Evolutionary conservation across 1,140 invertebrate species (phyloP).

Genomic region (Ostrea denselamellosa): DNA sequence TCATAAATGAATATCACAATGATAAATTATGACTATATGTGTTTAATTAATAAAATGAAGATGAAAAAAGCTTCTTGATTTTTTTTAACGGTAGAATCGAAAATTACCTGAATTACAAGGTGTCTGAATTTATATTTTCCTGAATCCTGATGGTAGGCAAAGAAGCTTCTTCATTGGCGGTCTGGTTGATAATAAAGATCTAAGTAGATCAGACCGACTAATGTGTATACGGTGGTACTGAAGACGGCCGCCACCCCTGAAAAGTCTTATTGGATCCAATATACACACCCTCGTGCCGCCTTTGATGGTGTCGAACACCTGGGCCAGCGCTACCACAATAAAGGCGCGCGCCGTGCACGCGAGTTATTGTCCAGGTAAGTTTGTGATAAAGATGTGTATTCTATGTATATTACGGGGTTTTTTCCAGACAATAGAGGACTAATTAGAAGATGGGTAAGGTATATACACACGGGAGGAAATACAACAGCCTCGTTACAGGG

Average conservation of each 20-base stretch:
- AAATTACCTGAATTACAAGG: no score
- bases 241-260: not conserved
- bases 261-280: not conserved
- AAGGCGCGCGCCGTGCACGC: not conserved
- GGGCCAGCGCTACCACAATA: not conserved
- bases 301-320: conserved; percentile 9
- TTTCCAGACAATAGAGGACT: not conserved
- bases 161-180: not conserved
- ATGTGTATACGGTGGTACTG: not conserved
- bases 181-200: not conserved
- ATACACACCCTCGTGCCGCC: not conserved
- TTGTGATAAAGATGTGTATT: conserved; percentile 14
- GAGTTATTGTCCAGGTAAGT: not conserved
- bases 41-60: no score
- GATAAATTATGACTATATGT: no score
- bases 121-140: no score
- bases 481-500: not conserved
- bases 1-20: no score
- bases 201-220: not conserved
- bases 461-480: not conserved
- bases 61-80: no score
- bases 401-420: conserved; percentile 12
- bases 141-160: no score
- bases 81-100: no score
- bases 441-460: not conserved